A percentile compares a stretch with the other conserved stretches of the same genome.
Conservation (phyloP, 1,140 invertebrate species). For the Saccostrea cuccullata region DNA sequence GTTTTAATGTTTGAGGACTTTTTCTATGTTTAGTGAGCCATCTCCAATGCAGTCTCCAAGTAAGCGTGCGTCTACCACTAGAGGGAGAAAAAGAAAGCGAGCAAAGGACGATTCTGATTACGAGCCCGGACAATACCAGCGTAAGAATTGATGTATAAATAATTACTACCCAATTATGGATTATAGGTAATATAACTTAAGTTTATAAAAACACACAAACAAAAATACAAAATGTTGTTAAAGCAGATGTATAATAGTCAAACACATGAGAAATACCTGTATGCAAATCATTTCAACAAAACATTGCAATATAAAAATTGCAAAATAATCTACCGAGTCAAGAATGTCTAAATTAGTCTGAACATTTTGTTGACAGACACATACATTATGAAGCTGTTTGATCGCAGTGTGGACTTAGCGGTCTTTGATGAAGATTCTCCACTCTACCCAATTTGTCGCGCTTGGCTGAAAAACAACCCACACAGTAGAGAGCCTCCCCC, state of each 20-base stretch:
- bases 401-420: conserved; percentile 94
- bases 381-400: conserved; percentile 96
- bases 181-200: no score
- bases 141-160: not conserved
- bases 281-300: no score
- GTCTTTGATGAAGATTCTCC: conserved; percentile 93
- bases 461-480: conserved; percentile 92
- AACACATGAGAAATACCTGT: not conserved
- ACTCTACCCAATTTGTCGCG: conserved; percentile 94
- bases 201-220: no score
- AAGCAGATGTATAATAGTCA: no score
- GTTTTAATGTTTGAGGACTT: no score
- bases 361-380: conserved; percentile 75
- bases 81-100: conserved; percentile 61
- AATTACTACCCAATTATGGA: no score
- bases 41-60: conserved; percentile 60
- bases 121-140: conserved; percentile 7
- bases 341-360: no score
- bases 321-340: no score
- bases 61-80: conserved; percentile 47
- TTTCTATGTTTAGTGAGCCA: not conserved
- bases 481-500: conserved; percentile 59
- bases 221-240: no score
- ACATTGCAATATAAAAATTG: not conserved
- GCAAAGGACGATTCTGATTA: conserved; percentile 61